phyloP scores from a whole-genome alignment of 2,888 invertebrate genomes.

The Hyalella azteca region DNA sequence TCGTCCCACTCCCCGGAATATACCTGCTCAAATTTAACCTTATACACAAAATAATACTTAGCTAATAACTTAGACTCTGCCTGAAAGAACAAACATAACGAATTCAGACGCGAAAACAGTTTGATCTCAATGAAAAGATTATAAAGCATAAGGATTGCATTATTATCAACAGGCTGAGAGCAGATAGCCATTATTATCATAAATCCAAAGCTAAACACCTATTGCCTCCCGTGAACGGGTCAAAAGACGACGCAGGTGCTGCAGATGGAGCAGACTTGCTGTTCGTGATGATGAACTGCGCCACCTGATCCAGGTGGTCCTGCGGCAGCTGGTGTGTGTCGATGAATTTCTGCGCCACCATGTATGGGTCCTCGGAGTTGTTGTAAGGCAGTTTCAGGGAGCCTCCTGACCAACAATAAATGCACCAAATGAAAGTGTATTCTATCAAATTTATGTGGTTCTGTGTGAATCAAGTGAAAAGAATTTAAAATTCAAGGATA shows the following conservation, averaged over 20 bases:
- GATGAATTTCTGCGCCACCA: conserved; percentile 87
- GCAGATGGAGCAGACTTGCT: conserved; percentile 64
- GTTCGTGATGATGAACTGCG: conserved; percentile 89
- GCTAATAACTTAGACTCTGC: too few species aligned
- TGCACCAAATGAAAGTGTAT: too few species aligned
- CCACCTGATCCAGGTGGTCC: conserved; percentile 84
- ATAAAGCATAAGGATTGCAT: too few species aligned
- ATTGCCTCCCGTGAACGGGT: conserved; percentile 70
- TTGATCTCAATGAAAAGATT: too few species aligned
- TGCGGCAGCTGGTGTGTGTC: conserved; percentile 83
- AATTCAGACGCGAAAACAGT: too few species aligned
- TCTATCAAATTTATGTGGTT: too few species aligned
- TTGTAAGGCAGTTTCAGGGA: conserved; percentile 91
- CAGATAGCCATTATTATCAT: background rate
- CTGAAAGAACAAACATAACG: too few species aligned
- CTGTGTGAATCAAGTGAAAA: too few species aligned
- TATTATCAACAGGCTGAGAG: background rate
- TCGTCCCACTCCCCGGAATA: background rate
- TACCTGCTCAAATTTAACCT: too few species aligned
- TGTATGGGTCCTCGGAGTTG: conserved; percentile 87
- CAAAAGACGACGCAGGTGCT: conserved; percentile 65
- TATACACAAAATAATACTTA: too few species aligned
- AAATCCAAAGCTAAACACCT: conserved; percentile 31
- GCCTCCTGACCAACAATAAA: too few species aligned
- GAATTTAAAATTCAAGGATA: too few species aligned